phyloP scores from a whole-genome alignment of 2,113 vertebrate species.

The Ictalurus furcatus region DNA sequence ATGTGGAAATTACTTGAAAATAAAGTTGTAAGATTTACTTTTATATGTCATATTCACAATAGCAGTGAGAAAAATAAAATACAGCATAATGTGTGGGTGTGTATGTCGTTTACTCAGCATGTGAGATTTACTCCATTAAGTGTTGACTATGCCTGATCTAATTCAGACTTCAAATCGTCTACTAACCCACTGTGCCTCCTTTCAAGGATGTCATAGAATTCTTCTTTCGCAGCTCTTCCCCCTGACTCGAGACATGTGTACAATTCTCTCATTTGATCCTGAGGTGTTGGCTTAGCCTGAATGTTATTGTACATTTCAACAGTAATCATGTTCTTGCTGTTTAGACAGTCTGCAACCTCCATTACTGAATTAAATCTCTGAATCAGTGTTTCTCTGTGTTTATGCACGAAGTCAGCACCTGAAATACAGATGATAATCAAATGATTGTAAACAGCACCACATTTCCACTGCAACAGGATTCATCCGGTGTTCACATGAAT shows the following conservation, averaged over 20 bases:
- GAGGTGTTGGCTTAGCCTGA: neutral
- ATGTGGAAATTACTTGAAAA: neutral
- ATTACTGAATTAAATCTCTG: neutral
- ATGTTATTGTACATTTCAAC: slow-evolving; percentile 16
- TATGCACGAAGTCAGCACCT: slow-evolving; percentile 31
- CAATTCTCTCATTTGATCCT: neutral
- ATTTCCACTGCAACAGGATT: too few relatives aligned
- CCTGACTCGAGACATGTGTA: neutral
- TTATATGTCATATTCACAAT: neutral
- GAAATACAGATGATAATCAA: neutral
- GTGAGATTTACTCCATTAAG: neutral
- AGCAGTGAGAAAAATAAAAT: too few relatives aligned
- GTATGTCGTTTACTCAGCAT: too few relatives aligned
- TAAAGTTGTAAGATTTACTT: neutral
- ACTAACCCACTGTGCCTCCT: too few relatives aligned
- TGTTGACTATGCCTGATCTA: neutral
- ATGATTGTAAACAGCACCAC: neutral
- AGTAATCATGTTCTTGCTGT: neutral
- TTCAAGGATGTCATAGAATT: neutral
- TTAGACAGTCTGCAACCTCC: neutral
- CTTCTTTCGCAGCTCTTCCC: neutral
- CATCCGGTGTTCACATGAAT: too few relatives aligned
- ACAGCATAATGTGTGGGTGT: too few relatives aligned
- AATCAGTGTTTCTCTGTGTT: neutral
- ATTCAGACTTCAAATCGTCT: neutral